Conservation (phyloP, 2,797 vertebrate species). For the Echeneis naucrates region DNA sequence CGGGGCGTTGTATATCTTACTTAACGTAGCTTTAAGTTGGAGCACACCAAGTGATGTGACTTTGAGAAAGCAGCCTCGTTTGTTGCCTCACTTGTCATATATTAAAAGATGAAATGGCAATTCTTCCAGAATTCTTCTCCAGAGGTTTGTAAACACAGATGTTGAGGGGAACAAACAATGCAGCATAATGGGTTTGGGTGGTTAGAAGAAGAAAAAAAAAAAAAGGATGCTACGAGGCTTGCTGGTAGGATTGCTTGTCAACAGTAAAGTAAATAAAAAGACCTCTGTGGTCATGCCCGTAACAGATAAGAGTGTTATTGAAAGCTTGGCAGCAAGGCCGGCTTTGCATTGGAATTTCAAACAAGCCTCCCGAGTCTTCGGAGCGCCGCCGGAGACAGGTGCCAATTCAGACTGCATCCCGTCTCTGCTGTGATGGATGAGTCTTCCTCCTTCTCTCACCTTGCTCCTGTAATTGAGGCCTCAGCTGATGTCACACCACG, state of each 20-base stretch:
- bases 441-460: slow-evolving; percentile 55
- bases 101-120: not conserved
- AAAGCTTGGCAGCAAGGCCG: slow-evolving; percentile 43
- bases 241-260: slow-evolving; percentile 6
- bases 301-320: slow-evolving; percentile 48
- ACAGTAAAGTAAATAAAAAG: slow-evolving; percentile 7
- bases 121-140: not conserved
- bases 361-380: slow-evolving; percentile 42
- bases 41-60: not conserved
- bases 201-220: too few species aligned
- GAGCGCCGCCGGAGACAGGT: slow-evolving; percentile 58
- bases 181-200: not conserved
- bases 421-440: slow-evolving; percentile 70
- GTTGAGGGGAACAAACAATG: too few species aligned
- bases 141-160: not conserved
- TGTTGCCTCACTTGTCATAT: not conserved
- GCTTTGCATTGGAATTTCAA: slow-evolving; percentile 57
- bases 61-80: not conserved
- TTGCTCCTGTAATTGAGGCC: slow-evolving; percentile 60
- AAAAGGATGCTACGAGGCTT: not conserved
- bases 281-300: not conserved
- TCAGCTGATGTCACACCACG: slow-evolving; percentile 33
- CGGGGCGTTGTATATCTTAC: not conserved
- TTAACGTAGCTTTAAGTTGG: not conserved
- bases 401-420: slow-evolving; percentile 58